Percentiles rank a stretch among this genome's conserved stretches.
Conservation (phyloP, 2,888 invertebrate species). For the Tenodera sinensis region DNA sequence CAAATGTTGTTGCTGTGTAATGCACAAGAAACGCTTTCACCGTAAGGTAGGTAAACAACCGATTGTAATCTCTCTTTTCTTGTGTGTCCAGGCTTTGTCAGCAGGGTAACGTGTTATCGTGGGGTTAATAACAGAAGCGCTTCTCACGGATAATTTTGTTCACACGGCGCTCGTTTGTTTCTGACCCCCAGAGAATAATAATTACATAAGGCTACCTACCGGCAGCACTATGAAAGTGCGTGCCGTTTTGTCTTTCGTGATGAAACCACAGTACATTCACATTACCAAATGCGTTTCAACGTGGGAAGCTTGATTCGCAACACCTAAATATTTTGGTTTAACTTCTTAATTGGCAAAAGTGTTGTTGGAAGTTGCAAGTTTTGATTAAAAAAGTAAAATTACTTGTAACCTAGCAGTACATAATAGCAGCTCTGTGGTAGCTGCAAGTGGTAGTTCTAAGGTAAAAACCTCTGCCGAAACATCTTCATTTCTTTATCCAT, state of each 20-base stretch:
- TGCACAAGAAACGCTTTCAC: neutral
- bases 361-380: too few relatives aligned
- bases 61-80: neutral
- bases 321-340: neutral
- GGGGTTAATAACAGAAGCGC: neutral
- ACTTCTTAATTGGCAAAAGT: neutral
- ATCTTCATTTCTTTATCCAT: too few relatives aligned
- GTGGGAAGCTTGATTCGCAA: neutral
- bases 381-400: too few relatives aligned
- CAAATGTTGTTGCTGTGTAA: neutral
- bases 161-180: neutral
- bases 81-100: neutral
- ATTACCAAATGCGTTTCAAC: neutral
- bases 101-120: neutral
- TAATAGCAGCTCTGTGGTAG: too few relatives aligned
- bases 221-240: neutral
- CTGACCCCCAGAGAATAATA: neutral
- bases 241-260: neutral
- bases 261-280: neutral
- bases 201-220: neutral
- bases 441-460: too few relatives aligned
- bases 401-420: too few relatives aligned
- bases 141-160: neutral
- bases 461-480: too few relatives aligned
- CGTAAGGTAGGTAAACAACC: neutral